Percentiles rank a stretch among this genome's conserved stretches.
phyloP scores from a whole-genome alignment of 2,888 invertebrate species.

The Cyaniris semiargus region DNA sequence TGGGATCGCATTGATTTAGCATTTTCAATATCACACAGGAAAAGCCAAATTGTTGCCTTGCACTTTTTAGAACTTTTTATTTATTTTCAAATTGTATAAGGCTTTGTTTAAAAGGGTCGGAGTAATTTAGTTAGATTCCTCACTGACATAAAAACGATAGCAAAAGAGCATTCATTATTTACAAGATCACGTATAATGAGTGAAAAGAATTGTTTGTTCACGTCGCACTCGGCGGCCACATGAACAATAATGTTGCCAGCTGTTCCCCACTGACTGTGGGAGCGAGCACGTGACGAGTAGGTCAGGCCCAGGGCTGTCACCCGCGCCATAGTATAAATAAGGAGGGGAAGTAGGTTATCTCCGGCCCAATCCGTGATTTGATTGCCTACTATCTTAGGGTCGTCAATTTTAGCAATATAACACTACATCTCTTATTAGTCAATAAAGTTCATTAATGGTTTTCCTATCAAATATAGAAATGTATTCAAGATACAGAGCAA shows the following conservation, averaged over 20 bases:
- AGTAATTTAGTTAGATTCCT: not conserved
- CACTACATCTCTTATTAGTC: too few species aligned
- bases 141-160: not conserved
- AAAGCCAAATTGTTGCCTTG: not conserved
- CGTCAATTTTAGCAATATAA: too few species aligned
- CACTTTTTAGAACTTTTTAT: not conserved
- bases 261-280: slow-evolving; percentile 42
- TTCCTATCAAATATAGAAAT: too few species aligned
- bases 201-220: slow-evolving; percentile 37
- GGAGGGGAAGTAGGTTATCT: too few species aligned
- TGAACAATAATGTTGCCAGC: slow-evolving; percentile 47
- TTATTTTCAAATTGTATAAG: not conserved
- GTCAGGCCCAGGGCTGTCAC: slow-evolving; percentile 50
- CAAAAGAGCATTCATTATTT: slow-evolving; percentile 10
- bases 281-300: slow-evolving; percentile 53
- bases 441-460: too few species aligned
- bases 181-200: slow-evolving; percentile 33
- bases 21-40: not conserved
- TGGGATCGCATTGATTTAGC: slow-evolving; percentile 17
- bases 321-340: too few species aligned
- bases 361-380: too few species aligned
- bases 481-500: too few species aligned
- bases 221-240: slow-evolving; percentile 37
- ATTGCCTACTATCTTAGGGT: too few species aligned
- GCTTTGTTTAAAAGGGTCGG: not conserved